Conservation (phyloP, 2,888 invertebrate genomes). For the Apomyelois bistriatella region DNA sequence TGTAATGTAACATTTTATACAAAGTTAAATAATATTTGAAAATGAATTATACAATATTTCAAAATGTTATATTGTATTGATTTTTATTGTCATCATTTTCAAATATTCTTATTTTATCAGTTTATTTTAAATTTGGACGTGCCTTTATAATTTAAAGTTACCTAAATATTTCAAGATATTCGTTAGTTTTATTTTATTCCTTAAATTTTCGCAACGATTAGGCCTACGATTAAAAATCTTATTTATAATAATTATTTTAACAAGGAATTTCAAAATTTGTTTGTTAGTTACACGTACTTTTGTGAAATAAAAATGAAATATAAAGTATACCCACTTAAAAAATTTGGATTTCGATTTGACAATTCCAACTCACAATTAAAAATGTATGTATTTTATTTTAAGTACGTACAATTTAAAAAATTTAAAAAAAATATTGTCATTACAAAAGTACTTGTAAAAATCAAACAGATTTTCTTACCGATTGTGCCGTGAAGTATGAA, state of each 20-base stretch:
- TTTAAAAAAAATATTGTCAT: background rate
- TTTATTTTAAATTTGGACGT: conserved; percentile 15
- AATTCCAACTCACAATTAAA: background rate
- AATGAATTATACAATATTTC: background rate
- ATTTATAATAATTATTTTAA: conserved; percentile 2
- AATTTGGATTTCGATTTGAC: background rate
- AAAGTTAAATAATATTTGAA: conserved; percentile 2
- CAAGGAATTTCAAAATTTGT: background rate
- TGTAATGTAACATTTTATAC: conserved; percentile 21
- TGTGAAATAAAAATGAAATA: background rate
- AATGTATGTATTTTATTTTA: background rate
- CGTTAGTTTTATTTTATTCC: background rate
- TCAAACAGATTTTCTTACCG: background rate
- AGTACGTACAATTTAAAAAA: background rate
- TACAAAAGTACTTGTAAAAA: conserved; percentile 1
- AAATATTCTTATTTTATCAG: background rate
- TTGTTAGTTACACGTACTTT: background rate
- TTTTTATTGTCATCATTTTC: conserved; percentile 8
- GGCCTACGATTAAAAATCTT: conserved; percentile 10
- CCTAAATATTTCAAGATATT: conserved; percentile 2
- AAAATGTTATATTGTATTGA: background rate
- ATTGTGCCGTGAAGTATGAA: conserved; percentile 17
- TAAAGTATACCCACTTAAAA: no score
- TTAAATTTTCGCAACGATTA: conserved; percentile 6
- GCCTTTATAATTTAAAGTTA: conserved; percentile 9